These are phyloP conservation scores for Labeo catla DNA, from an alignment of 2,113 vertebrate genomes.

Conservation along the genomic window DNA sequence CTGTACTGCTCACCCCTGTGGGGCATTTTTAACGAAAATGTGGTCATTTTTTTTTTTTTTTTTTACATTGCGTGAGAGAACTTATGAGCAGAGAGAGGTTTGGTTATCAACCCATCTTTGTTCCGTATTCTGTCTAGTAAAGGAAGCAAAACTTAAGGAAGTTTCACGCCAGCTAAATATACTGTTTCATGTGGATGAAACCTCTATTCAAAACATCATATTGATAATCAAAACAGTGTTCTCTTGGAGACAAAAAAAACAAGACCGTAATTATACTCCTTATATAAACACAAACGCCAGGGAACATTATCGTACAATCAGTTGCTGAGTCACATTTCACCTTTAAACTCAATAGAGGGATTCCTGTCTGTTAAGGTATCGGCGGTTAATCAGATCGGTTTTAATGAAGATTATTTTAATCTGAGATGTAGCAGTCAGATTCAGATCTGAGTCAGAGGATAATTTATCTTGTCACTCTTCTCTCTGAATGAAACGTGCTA, in stretches of 20 bases:
- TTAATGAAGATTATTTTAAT: not conserved
- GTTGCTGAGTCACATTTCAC: not conserved
- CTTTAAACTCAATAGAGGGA: not conserved
- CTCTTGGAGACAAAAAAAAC: not conserved
- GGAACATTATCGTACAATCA: not conserved
- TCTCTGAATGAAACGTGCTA: not conserved
- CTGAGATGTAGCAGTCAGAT: not conserved
- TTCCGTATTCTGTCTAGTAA: not conserved
- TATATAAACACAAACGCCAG: not conserved
- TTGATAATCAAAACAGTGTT: conserved; percentile 7
- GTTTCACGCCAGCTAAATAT: not conserved
- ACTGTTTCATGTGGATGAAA: not conserved
- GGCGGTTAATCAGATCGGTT: not conserved
- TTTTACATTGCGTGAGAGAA: conserved; percentile 11
- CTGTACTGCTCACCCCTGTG: not conserved
- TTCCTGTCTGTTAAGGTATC: not conserved
- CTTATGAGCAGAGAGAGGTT: not conserved
- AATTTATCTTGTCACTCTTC: not conserved
- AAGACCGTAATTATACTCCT: not conserved
- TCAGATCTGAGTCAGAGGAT: not conserved
- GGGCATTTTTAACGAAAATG: not conserved
- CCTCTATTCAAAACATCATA: conserved; percentile 2
- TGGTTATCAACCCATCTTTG: not conserved
- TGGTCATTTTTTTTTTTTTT: not conserved
- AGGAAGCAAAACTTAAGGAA: not conserved